Base-by-base conservation (phyloP, 2,113 vertebrate species). In the Xenotilapia flavipinnis region DNA sequence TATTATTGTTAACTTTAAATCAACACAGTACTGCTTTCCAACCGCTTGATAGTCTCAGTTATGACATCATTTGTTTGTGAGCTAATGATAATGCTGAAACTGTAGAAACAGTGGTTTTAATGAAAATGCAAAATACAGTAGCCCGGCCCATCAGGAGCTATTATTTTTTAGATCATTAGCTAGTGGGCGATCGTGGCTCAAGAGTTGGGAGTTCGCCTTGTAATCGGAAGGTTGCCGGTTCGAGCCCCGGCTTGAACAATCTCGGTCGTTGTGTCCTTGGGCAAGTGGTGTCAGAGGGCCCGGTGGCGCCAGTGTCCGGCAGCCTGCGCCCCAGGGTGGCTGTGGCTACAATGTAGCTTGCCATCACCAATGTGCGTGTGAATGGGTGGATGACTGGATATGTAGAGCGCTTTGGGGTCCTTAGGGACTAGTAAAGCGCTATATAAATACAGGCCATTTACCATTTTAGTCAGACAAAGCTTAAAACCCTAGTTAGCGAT, bases 241-340 rank as follows among this genome's bases (percentile, higher is more conserved):
- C 0, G 5, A 54, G 51, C 51, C n/a, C n/a, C 1, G 3, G 51
- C n/a, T 54, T 21, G 9, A 1, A 11, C 51, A 53, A 3, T 11
- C 51, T 53, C 0, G 2, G 6, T 21, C 1, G 0, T 21, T 53
- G 51, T 53, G 51, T 53, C 51, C 49, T n/a, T 19, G 7, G 0
- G 17, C 47, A 51, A 51, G 19, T 53, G 1, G 49, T n/a, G 49
- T 53, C 51, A n/a, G 51, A 53, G 51, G 51, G 3, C 9, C 49
- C 0, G 5, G 9, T 53, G 51, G 51, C 2, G 2, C 51, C 19
- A 2, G 19, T 53, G n/a, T 53, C 51, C 3, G 3, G 51, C n/a
- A 6, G 51, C n/a, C 5, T 53, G 19, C 2, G 9, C 19, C 51
- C 19, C 51, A 53, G 9, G 51, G 0, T 11, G 51, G 51, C 51